Base-by-base conservation (phyloP, 2,888 invertebrate species). In the Scotopteryx bipunctaria region DNA sequence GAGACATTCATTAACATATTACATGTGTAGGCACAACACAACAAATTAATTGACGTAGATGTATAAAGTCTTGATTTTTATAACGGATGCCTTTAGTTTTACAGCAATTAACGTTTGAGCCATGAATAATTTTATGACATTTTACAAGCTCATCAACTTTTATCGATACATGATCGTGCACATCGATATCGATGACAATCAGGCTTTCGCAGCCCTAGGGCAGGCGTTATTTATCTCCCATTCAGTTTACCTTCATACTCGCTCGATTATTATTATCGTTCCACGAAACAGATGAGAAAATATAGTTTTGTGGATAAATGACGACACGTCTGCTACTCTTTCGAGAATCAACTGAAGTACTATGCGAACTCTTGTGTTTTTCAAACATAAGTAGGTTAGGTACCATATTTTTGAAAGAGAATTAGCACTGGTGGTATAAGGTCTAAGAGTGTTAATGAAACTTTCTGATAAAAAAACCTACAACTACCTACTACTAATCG, bases 201-300 rank as follows among this genome's bases (percentile, higher is more conserved):
- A 8, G 17, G n/a, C 73, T 59, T 61, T 80, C 55, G 69, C 76
- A 70, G 13, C 42, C 55, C 57, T 57, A 69, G 66, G 65, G 64
- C 21, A 16, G 21, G 5, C 71, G 79, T 88, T 84, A 89, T 89
- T 88, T 88, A 87, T 88, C 79, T 86, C 80, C 85, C 87, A 88
- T 88, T 87, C 71, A 80, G 76, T 71, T 78, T 76, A 27, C 9
- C 2, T 27, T 27, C 27, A n/a, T 27, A 76, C 74, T 71, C 71
- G 66, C 71, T 75, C 80, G 80, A 83, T 83, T 81, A 83, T 87
- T 83, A 86, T 83, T 84, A 83, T 85, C 82, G 82, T 86, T 83
- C 81, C 73, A 67, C 74, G 83, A 84, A 83, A 55, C 60, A 33
- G 66, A 56, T 67, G 73, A 11, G 25, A 40, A 45, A 29, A 57